These are phyloP conservation scores for Gortyna flavago DNA, from an alignment of 2,888 invertebrate species.

Conservation along the genomic window DNA sequence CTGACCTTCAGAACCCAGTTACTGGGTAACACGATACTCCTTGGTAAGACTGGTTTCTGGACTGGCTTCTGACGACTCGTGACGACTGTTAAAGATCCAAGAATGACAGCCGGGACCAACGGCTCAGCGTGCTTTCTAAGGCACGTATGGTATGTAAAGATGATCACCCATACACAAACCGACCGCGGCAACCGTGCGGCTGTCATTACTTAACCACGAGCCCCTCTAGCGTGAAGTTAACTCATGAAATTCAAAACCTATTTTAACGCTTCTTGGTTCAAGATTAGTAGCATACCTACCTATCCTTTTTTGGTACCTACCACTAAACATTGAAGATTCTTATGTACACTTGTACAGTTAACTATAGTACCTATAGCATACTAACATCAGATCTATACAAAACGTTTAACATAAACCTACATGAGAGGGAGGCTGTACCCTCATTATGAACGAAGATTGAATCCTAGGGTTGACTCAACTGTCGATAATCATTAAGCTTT, in stretches of 20 bases:
- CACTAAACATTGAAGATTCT: neutral
- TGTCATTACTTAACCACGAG: too few species aligned
- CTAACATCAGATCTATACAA: conserved; percentile 56
- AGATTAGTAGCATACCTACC: neutral
- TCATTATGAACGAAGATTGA: conserved; percentile 60
- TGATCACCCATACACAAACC: too few species aligned
- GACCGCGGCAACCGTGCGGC: too few species aligned
- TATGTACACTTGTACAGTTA: neutral
- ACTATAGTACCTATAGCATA: conserved; percentile 13
- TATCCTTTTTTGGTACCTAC: neutral
- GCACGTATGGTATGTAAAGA: too few species aligned
- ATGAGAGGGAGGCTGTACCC: conserved; percentile 52
- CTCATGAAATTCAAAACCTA: neutral
- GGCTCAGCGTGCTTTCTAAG: too few species aligned
- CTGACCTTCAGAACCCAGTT: too few species aligned
- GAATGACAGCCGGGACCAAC: too few species aligned
- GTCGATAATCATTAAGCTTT: neutral
- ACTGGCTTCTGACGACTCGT: too few species aligned
- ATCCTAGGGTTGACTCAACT: conserved; percentile 45
- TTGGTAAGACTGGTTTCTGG: too few species aligned
- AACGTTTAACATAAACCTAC: conserved; percentile 51
- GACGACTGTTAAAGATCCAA: too few species aligned
- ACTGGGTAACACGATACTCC: too few species aligned
- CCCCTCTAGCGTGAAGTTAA: neutral
- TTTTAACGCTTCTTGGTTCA: neutral